Base-by-base conservation (phyloP, 1,140 invertebrate genomes). In the Trachelipus rathkii region DNA sequence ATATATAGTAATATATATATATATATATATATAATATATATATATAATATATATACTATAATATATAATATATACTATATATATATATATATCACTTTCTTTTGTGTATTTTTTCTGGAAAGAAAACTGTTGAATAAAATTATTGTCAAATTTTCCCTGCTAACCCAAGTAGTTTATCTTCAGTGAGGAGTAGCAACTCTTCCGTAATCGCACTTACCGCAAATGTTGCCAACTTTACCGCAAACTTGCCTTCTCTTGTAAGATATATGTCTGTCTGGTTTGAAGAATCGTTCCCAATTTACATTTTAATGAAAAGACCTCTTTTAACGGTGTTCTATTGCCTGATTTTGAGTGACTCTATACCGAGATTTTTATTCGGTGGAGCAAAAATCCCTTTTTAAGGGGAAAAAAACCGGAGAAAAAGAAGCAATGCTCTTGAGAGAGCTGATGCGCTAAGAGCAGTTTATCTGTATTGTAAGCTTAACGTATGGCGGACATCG, bases 271-370 rank as follows among this genome's bases (percentile, higher is more conserved):
- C 50, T 60, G 19, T 60, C 50, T 60, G 19, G 50, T 60, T 60
- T 60, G 50, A 60, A 60, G 50, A 60, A 60, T 60, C 19, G 50
- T 60, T 15, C 11, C 50, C 50, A 60, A 60, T 60, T 60, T 60
- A 60, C 50, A 60, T 60, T 60, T 60, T 60, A 60, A 60, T 60
- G 50, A 60, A 60, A 60, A 60, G 50, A 19, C 50, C 8, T 60
- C 19, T 60, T 60, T 60, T 60, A 60, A 60, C 50, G 50, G 50
- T 60, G 50, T 60, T 60, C 50, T 60, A 60, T 60, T 60, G 50
- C 50, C 50, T 13, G 50, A 60, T 60, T 60, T 60, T 60, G 50
- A 60, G 50, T 60, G 50, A 60, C 50, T 60, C 50, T 19, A 60
- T 19, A 13, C 11, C 11, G 19, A 60, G 11, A 15, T 60, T 60